Percentiles rank a stretch among this genome's conserved stretches.
Conservation (phyloP, 2,888 invertebrate species). For the Cryptus viduatorius region DNA sequence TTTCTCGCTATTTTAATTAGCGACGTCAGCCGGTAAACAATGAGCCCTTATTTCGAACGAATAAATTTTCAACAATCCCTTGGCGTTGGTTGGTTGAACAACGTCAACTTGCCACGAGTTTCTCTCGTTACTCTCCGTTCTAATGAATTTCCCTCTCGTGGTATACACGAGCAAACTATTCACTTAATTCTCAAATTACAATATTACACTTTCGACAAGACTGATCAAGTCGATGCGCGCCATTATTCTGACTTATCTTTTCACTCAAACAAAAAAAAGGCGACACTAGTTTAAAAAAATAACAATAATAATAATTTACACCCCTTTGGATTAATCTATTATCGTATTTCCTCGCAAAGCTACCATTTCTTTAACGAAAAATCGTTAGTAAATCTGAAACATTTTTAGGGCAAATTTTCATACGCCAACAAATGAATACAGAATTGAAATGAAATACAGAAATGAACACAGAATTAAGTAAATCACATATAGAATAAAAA, state of each 20-base stretch:
- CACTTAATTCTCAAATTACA: not conserved
- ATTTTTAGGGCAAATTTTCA: no score
- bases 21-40: constrained; percentile 59
- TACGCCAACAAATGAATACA: no score
- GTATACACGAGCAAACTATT: not conserved
- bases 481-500: no score
- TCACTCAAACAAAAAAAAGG: not conserved
- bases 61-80: constrained; percentile 76
- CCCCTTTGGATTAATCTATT: no score
- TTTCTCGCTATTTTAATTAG: constrained; percentile 63
- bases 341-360: no score
- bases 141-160: not conserved
- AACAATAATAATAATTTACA: no score
- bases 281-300: not conserved
- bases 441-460: no score
- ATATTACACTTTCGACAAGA: not conserved
- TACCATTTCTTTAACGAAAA: no score
- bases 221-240: not conserved
- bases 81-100: constrained; percentile 30
- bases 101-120: constrained; percentile 2
- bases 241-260: not conserved
- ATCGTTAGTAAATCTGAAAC: no score
- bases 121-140: not conserved
- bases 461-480: no score
- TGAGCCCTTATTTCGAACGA: constrained; percentile 74